Evolutionary conservation across 2,797 vertebrate genomes (phyloP), one percentile per base, ranked within the genome.

Genomic region (Pangasius djambal): DNA sequence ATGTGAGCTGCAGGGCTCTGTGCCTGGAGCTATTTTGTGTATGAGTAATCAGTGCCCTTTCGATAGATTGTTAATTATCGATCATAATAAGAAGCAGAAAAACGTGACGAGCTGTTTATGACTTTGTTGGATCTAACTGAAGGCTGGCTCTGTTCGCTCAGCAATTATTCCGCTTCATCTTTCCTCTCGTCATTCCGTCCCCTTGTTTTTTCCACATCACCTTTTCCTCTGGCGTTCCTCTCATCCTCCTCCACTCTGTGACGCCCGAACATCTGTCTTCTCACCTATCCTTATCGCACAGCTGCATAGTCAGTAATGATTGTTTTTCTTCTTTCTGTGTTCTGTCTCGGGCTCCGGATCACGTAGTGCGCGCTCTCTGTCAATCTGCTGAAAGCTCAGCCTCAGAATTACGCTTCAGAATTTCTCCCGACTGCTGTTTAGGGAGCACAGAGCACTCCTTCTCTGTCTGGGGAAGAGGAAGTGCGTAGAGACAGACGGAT

Each of bases 11-110:
- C 40, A 18, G 40, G 18, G 40, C 25, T 50, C 28, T 28, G 61
- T 67, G 28, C 44, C 83, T 52, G 63, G 61, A 84, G 20, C 40
- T 10, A 28, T 50, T 84, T n/a, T 67, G 16, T 20, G 28, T 31
- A 22, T 50, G 83, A 84, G 28, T 84, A 69, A 84, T 84, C 61
- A 50, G 40, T 84, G 63, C 50, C 63, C 83, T 84, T 84, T 84
- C 28, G 3, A 13, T 67, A 52, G 44, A 50, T 67, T 52, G 44
- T 50, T 69, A 67, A 84, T 84, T 52, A 84, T 67, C 61, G 28
- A 44, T 83, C 81, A 65, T 67, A 84, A 50, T 50, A 25, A 20
- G 28, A 65, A 40, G 15, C 40, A 48, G 28, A 50, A 57, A 65
- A 34, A 44, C 12, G 10, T 25, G 79, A 40, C 20, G 34, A n/a